These are phyloP conservation scores for Acrocephalus arundinaceus DNA, from an alignment of 2,113 vertebrate genomes.

Conservation along the genomic window DNA sequence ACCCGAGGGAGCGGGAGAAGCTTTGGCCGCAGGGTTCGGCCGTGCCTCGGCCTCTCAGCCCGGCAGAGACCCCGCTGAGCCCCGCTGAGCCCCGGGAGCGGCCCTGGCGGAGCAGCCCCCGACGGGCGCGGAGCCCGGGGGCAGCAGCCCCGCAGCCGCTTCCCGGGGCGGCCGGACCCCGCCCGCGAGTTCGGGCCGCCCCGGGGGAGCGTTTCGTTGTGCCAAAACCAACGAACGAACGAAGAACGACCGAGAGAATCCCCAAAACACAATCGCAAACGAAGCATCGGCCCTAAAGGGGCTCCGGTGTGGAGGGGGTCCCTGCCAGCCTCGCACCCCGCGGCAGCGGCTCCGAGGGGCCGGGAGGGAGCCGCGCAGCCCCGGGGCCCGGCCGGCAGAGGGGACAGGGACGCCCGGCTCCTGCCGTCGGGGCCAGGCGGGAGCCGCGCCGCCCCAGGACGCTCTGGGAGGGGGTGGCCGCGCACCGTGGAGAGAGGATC, in stretches of 20 bases:
- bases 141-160: background rate
- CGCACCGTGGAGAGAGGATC: background rate
- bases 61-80: background rate
- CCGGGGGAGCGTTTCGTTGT: background rate
- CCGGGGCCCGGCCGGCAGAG: background rate
- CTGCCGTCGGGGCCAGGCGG: background rate
- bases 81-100: background rate
- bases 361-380: background rate
- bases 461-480: no score
- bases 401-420: background rate
- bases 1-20: rapidly evolving
- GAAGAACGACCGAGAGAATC: background rate
- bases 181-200: background rate
- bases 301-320: background rate
- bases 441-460: background rate
- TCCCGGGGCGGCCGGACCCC: no score
- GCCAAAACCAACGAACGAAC: background rate
- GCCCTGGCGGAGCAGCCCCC: background rate
- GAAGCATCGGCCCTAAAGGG: background rate
- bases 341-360: no score
- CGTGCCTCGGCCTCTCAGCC: background rate
- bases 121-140: background rate
- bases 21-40: background rate
- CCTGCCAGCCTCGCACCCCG: background rate
- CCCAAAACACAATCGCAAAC: background rate